A percentile compares a stretch with the other conserved stretches of the same genome.
Evolutionary conservation across 2,888 invertebrate species (phyloP).

Genomic region (Andricus quercusramuli): DNA sequence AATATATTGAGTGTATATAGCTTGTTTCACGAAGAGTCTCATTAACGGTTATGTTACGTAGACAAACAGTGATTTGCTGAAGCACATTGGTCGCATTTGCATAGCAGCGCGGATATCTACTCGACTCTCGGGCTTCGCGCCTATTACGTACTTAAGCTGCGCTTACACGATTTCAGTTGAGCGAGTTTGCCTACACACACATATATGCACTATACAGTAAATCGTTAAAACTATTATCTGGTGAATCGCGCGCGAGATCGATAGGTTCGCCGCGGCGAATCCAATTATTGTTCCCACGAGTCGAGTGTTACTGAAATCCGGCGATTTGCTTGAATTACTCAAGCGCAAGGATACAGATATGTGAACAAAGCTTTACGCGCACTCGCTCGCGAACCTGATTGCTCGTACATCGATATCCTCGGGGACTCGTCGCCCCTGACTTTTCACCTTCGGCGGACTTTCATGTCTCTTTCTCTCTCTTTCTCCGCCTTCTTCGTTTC

Average conservation of each 20-base stretch:
- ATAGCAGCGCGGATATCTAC: constrained; percentile 53
- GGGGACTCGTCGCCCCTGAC: constrained; percentile 57
- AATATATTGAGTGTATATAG: constrained; percentile 59
- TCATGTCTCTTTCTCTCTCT: constrained; percentile 45
- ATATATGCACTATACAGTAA: background rate
- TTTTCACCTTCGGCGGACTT: constrained; percentile 53
- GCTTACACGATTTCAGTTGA: background rate
- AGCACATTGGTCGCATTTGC: constrained; percentile 49
- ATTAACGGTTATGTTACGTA: constrained; percentile 56
- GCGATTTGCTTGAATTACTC: constrained; percentile 7
- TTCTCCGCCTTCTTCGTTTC: constrained; percentile 12
- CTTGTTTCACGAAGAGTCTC: constrained; percentile 51
- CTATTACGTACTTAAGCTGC: constrained; percentile 9
- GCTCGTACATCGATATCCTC: constrained; percentile 59
- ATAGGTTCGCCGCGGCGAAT: constrained; percentile 3
- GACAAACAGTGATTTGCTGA: constrained; percentile 61
- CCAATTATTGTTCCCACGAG: constrained; percentile 7
- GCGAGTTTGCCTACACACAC: background rate
- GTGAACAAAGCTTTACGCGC: constrained; percentile 48
- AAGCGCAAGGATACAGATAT: constrained; percentile 24
- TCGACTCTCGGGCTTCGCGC: constrained; percentile 53
- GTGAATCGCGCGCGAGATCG: background rate
- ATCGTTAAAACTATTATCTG: constrained; percentile 2
- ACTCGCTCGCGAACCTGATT: constrained; percentile 57
- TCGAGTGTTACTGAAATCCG: constrained; percentile 7